Percentiles rank a stretch among this genome's conserved stretches.
These are phyloP conservation scores for Drosophila acutilabella DNA, from an alignment of 2,888 invertebrate genomes.

Conservation along the genomic window DNA sequence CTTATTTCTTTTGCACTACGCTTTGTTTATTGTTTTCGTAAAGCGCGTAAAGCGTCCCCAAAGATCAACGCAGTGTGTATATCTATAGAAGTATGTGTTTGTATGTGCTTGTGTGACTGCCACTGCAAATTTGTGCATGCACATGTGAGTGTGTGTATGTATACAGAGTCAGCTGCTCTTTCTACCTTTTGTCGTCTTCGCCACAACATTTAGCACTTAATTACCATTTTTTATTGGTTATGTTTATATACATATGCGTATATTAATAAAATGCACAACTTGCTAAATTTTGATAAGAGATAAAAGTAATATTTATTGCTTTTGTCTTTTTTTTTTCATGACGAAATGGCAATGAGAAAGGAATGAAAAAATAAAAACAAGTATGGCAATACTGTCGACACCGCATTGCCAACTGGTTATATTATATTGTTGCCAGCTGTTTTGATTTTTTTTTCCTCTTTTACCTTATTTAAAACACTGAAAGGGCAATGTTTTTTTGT, in stretches of 20 bases:
- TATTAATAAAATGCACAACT: conserved; percentile 21
- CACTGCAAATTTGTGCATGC: conserved; percentile 14
- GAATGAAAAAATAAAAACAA: conserved; percentile 21
- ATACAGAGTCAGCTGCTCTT: conserved; percentile 42
- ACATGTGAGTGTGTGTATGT: not conserved
- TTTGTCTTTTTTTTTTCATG: conserved; percentile 23
- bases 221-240: conserved; percentile 42
- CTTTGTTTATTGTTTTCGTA: conserved; percentile 58
- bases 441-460: conserved; percentile 8
- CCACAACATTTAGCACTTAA: conserved; percentile 49
- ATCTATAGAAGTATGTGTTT: not conserved
- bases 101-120: conserved; percentile 11
- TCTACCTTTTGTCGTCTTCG: conserved; percentile 9
- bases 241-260: not conserved
- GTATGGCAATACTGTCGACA: conserved; percentile 31
- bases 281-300: conserved; percentile 52
- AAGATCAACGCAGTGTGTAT: conserved; percentile 21
- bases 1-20: conserved; percentile 45
- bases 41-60: conserved; percentile 33
- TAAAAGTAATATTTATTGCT: conserved; percentile 15
- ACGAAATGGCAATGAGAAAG: conserved; percentile 14
- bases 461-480: not conserved
- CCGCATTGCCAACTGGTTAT: conserved; percentile 25
- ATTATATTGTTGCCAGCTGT: conserved; percentile 39
- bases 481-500: conserved; percentile 37